Evolutionary conservation across 2,113 vertebrate genomes (phyloP), one percentile per base, ranked within the genome.

Genomic region (Muntiacus reevesi): DNA sequence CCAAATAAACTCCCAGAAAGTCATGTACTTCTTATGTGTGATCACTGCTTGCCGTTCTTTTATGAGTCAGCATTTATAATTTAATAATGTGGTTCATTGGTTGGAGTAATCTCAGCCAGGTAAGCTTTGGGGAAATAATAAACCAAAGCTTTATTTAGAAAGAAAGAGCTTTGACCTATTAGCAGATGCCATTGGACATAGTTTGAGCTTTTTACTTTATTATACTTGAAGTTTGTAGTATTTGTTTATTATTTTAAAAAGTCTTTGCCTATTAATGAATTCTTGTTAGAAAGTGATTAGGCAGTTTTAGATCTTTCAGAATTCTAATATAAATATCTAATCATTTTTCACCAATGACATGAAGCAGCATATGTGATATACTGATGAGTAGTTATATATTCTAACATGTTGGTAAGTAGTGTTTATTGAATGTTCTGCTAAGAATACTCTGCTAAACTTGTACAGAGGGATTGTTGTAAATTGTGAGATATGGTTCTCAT

Each of bases 161-260:
- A 86, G 33, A 60, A n/a, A 82, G 21, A 40, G 28, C 23, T 45
- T 76, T 96, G 55, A 25, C 82, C 7, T 87, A 1, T 83, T 87
- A 92, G 28, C 67, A 95, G 94, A 94, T 97, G 21, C 47, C 74
- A 94, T 96, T 94, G 57, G 19, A 62, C 74, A 78, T 98, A 95
- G 84, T 95, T 47, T 89, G 52, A 57, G 36, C 88, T 97, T 94
- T 98, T 90, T 93, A 33, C 27, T 87, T 78, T 40, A 54, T 55
- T 79, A 21, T 93, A 90, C 3, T 95, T 86, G 6, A 89, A 91
- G 19, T 93, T 82, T 33, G 8, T 45, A 74, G 16, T 84, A 33
- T 89, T 33, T 92, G 15, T 95, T 64, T 76, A 59, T 96, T 27
- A 40, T 59, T 76, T 86, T 87, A 59, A 43, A 17, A 62, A 90